Evolutionary conservation across 2,113 vertebrate genomes (phyloP), one percentile per base, ranked within the genome.

Genomic region (Polyodon spathula): DNA sequence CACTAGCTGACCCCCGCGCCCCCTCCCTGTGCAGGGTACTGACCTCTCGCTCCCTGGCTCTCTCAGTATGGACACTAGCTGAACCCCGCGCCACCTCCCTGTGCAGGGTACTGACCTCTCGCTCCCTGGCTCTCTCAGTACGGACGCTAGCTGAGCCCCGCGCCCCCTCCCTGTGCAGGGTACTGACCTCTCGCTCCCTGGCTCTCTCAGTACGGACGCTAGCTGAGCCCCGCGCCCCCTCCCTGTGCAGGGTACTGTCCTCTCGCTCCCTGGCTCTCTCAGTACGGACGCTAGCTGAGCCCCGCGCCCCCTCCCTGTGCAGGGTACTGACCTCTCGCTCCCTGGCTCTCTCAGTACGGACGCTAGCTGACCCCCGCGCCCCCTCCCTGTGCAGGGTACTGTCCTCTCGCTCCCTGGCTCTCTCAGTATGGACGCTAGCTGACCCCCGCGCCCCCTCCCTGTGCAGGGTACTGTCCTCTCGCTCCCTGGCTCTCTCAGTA

Each of bases 201-300:
- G 39, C 54, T 12, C 66, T 72, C 66, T 86, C 78, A 94, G 75
- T 94, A 94, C 0, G 92, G 92, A 56, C 91, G 84, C n/a, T n/a
- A n/a, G n/a, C n/a, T n/a, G n/a, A n/a, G n/a, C n/a, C n/a, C n/a
- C n/a, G n/a, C n/a, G n/a, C n/a, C n/a, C n/a, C n/a, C n/a, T n/a
- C n/a, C n/a, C 64, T 50, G 44, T 14, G 7, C 15, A 14, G 5
- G 57, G 37, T 40, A 81, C 84, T 73, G 75, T 84, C 84, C 80
- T 65, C 75, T 38, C 54, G 12, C 63, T 73, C 66, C 84, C 71
- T 85, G 76, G 39, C 54, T 12, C 64, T 73, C 65, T 85, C 71
- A 86, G 72, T 86, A 86, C 5, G 84, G 84, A n/a, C n/a, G n/a
- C n/a, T n/a, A n/a, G n/a, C n/a, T n/a, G n/a, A n/a, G n/a, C n/a